Evolutionary conservation across 2,797 vertebrate genomes (phyloP).

Genomic region (Alcedo quadribrachys): DNA sequence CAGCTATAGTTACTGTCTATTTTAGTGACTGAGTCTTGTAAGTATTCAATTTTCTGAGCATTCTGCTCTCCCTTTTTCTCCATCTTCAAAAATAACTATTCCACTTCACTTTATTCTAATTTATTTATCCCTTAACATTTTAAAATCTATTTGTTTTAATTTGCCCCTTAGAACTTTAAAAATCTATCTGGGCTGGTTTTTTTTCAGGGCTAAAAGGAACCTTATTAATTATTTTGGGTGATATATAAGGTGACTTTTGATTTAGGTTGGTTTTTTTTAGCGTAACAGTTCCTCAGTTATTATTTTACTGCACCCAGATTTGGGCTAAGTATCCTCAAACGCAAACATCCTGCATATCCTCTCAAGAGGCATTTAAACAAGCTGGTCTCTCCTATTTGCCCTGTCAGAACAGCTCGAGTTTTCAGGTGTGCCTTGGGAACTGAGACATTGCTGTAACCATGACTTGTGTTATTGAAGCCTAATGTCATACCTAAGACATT

Average conservation of each 20-base stretch:
- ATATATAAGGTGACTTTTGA: not conserved
- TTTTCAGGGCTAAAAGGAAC: not conserved
- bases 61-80: not conserved
- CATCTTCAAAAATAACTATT: not conserved
- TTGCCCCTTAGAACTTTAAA: not conserved
- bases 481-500: not conserved
- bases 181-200: not conserved
- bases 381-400: not conserved
- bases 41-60: not conserved
- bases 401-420: not conserved
- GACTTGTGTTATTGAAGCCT: not conserved
- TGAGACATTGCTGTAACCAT: not conserved
- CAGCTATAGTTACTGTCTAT: not conserved
- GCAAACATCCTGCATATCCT: not conserved
- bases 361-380: not conserved
- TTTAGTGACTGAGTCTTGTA: not conserved
- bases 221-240: not conserved
- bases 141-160: not conserved
- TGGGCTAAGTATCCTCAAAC: not conserved
- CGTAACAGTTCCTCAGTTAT: not conserved
- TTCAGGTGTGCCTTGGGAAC: not conserved
- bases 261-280: not conserved
- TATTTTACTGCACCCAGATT: not conserved
- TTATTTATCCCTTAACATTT: not conserved
- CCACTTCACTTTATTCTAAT: not conserved